These are phyloP conservation scores for Cactoblastis cactorum DNA, from an alignment of 2,888 invertebrate genomes.

Conservation along the genomic window DNA sequence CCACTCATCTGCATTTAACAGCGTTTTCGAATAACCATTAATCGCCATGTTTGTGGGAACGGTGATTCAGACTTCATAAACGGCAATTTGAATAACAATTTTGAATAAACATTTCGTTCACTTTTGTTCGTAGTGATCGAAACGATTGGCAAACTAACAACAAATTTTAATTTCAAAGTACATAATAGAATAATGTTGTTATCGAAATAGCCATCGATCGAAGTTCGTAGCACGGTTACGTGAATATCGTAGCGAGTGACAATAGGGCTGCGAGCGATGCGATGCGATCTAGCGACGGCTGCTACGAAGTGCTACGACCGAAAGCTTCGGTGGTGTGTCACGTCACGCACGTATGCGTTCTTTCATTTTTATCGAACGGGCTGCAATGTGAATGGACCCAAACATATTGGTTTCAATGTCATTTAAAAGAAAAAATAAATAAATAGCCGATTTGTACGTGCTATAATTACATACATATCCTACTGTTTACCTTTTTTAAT, in stretches of 20 bases:
- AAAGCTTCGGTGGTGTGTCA: neutral
- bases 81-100: constrained; percentile 2
- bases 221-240: neutral
- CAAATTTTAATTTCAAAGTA: neutral
- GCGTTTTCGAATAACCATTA: constrained; percentile 41
- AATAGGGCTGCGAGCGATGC: neutral
- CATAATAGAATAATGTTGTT: neutral
- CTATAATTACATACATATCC: too few species aligned
- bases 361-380: too few species aligned
- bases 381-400: too few species aligned
- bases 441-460: too few species aligned
- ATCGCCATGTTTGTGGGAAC: constrained; percentile 16
- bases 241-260: neutral
- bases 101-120: neutral
- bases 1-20: constrained; percentile 53
- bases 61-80: constrained; percentile 13
- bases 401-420: neutral
- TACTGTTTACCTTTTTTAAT: too few species aligned
- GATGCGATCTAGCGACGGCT: neutral
- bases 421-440: too few species aligned
- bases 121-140: neutral
- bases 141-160: neutral
- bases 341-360: neutral
- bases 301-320: constrained; percentile 1
- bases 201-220: neutral